Conservation (phyloP, 2,888 invertebrate species). For the Ganaspis brasiliensis region DNA sequence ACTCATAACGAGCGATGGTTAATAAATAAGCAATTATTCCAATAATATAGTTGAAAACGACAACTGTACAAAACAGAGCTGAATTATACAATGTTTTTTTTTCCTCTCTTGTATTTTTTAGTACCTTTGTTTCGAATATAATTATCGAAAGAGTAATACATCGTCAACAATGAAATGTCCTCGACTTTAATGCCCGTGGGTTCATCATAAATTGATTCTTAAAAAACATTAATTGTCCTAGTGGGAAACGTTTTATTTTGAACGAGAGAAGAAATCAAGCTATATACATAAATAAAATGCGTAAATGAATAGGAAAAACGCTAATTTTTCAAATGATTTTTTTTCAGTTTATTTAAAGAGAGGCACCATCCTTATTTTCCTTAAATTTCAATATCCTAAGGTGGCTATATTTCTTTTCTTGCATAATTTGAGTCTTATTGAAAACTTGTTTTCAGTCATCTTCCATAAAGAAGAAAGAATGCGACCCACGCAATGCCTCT, state of each 20-base stretch:
- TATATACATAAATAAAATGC: not conserved
- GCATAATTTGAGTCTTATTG: too few species aligned
- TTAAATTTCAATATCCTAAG: too few species aligned
- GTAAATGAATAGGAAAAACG: not conserved
- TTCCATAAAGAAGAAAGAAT: too few species aligned
- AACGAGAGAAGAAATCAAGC: not conserved
- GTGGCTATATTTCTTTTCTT: too few species aligned
- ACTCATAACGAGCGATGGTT: not conserved
- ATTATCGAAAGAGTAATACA: not conserved
- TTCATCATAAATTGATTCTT: constrained; percentile 26
- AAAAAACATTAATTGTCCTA: constrained; percentile 11
- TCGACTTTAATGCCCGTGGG: constrained; percentile 14
- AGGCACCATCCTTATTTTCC: too few species aligned
- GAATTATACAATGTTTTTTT: not conserved
- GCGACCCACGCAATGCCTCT: too few species aligned
- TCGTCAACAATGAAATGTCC: not conserved
- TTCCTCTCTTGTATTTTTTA: not conserved
- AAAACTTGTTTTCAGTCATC: too few species aligned
- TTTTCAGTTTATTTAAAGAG: too few species aligned
- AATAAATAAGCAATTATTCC: not conserved
- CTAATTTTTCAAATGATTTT: not conserved
- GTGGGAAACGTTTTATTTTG: not conserved
- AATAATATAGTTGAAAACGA: not conserved
- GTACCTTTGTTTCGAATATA: not conserved
- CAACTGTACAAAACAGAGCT: not conserved